Base-by-base conservation (phyloP, 2,113 vertebrate genomes). In the Poecilia latipinna region DNA sequence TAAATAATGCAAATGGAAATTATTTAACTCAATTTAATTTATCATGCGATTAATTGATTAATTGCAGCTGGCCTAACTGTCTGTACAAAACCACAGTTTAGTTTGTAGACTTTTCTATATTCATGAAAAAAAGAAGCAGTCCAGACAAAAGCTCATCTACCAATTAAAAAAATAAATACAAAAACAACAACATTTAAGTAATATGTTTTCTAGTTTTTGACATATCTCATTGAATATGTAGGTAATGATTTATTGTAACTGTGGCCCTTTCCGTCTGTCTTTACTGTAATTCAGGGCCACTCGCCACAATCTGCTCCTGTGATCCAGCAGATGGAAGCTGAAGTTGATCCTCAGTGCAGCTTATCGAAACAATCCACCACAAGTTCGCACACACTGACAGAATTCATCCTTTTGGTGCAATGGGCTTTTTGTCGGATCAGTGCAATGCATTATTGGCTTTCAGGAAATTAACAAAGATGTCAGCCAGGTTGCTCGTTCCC, bases 241-340 rank as follows among this genome's bases (percentile, higher is more conserved):
- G 13, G 44, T 13, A 42, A 48, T 48, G 17, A 19, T 57, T 57
- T 57, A 57, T 57, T 57, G 24, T n/a, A 57, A 57, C 51, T 57
- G 44, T 48, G 44, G 17, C 17, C 15, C 17, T 48, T 17, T 48
- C 44, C 22, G 4, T 76, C 15, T 0, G 24, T 68, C 60, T 70
- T 29, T 64, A 37, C 35, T 35, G 19, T 22, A n/a, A 29, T 70
- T 54, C 39, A 24, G 19, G 28, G 28, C 1, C 42, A 69, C 44
- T 54, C 32, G 11, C 4, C 29, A 51, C 44, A 54, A n/a, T 22
- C 22, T 57, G 51, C 24, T 57, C 51, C 65, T 26, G 26, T 37
- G 64, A 77, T 57, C 63, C 42, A 68, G 61, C 31, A 70, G 73
- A 75, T 63, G 74, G 60, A 69, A 0, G n/a, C n/a, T 26, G n/a